Evolutionary conservation across 2,888 invertebrate genomes (phyloP), one percentile per base, ranked within the genome.

Genomic region (Margaritifera margaritifera): DNA sequence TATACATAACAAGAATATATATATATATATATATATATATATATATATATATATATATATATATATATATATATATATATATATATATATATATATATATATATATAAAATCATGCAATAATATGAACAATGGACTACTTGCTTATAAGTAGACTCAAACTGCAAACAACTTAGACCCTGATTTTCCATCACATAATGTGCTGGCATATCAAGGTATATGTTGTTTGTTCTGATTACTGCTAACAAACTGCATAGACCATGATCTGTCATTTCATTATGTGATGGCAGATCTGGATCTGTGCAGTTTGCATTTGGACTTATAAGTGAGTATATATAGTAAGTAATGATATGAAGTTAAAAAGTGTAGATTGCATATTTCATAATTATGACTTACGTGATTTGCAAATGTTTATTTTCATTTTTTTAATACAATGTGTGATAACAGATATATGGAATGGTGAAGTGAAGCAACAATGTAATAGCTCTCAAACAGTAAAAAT

Each of bases 41-140:
- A 61, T 50, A 61, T 42, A 60, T 42, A 60, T 60, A 11, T 60
- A 24, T 60, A 31, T 60, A 60, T 60, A 60, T 27, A 60, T 60
- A 27, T 27, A 60, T 60, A 24, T 59, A 25, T 25, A 60, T 27
- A 60, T 15, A 60, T 6, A 60, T 60, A 60, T 27, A 60, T 20
- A 6, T 20, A 27, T n/a, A 60, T 31, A 60, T 18, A 27, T 8
- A 15, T 8, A 3, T 42, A 11, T 2, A n/a, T n/a, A n/a, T 27
- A 4, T 27, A 27, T 27, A 27, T 27, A 31, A 8, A n/a, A n/a
- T n/a, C n/a, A n/a, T n/a, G n/a, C n/a, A n/a, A 31, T 31, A 31
- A 31, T 31, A 1, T 31, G 42, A 42, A 42, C 42, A 42, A 42
- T 42, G 42, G 15, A 42, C 11, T 42, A 42, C 42, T 42, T 42